phyloP scores from a whole-genome alignment of 2,888 invertebrate genomes.

The Drosophila pegasa region DNA sequence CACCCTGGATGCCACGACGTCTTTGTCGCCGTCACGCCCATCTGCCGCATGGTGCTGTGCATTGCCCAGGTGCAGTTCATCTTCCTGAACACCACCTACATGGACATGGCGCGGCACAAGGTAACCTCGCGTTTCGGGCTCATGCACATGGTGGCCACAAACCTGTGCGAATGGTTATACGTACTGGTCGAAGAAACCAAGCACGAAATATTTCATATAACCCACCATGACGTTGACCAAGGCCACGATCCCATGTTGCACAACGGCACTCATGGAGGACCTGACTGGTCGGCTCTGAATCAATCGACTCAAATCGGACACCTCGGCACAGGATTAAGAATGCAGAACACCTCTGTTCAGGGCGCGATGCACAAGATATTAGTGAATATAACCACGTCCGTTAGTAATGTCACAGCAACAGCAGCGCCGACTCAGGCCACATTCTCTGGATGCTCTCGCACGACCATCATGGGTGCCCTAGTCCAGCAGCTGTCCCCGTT shows the following conservation, averaged over 20 bases:
- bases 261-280: slow-evolving; percentile 41
- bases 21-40: slow-evolving; percentile 91
- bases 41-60: slow-evolving; percentile 92
- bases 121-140: slow-evolving; percentile 93
- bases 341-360: slow-evolving; percentile 29
- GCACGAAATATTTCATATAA: slow-evolving; percentile 92
- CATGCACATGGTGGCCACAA: slow-evolving; percentile 96
- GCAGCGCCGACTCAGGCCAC: slow-evolving; percentile 30
- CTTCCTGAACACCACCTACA: slow-evolving; percentile 93
- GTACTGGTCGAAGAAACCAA: slow-evolving; percentile 95
- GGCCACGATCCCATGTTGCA: slow-evolving; percentile 52
- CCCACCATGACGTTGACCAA: slow-evolving; percentile 83
- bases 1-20: slow-evolving; percentile 87
- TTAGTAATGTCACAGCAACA: slow-evolving; percentile 81
- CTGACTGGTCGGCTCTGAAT: slow-evolving; percentile 76
- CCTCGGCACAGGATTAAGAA: slow-evolving; percentile 8
- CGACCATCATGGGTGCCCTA: slow-evolving; percentile 90
- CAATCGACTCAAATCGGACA: slow-evolving; percentile 57
- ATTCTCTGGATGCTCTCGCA: slow-evolving; percentile 86
- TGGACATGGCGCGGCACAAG: slow-evolving; percentile 88
- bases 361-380: slow-evolving; percentile 20
- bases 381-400: slow-evolving; percentile 49
- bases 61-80: slow-evolving; percentile 97
- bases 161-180: slow-evolving; percentile 96
- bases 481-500: slow-evolving; percentile 91